Percentiles rank a stretch among this genome's conserved stretches.
Conservation (phyloP, 2,113 vertebrate species). For the Percina caprodes region DNA sequence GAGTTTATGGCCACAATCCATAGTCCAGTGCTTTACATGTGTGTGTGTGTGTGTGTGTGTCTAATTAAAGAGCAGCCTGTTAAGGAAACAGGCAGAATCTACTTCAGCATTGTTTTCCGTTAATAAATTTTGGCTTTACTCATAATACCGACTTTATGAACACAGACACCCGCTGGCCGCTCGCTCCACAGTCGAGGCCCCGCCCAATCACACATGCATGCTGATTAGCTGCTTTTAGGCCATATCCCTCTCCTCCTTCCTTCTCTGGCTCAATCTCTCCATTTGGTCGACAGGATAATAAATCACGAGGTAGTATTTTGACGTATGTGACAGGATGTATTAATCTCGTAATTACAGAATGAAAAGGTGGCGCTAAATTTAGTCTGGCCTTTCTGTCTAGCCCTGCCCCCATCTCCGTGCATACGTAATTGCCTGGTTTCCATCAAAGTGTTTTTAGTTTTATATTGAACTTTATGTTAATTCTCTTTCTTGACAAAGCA, state of each 20-base stretch:
- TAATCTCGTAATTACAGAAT: slow-evolving; percentile 83
- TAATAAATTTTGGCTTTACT: slow-evolving; percentile 68
- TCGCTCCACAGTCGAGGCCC: slow-evolving; percentile 16
- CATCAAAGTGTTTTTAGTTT: slow-evolving; percentile 1
- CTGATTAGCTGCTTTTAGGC: slow-evolving; percentile 70
- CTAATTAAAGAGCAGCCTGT: slow-evolving; percentile 67
- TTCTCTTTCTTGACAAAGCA: slow-evolving; percentile 9
- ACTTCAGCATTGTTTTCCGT: slow-evolving; percentile 60
- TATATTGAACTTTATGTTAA: slow-evolving; percentile 30
- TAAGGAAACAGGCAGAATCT: slow-evolving; percentile 56
- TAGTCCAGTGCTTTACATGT: slow-evolving; percentile 22
- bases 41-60: slow-evolving; percentile 4
- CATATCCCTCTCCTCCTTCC: slow-evolving; percentile 40
- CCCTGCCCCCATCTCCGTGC: slow-evolving; percentile 49
- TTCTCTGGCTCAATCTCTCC: slow-evolving; percentile 69
- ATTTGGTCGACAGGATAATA: slow-evolving; percentile 76
- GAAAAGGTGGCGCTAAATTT: slow-evolving; percentile 83
- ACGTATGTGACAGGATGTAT: slow-evolving; percentile 80
- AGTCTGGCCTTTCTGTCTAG: slow-evolving; percentile 76
- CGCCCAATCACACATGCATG: slow-evolving; percentile 54
- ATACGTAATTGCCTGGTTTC: slow-evolving; percentile 38
- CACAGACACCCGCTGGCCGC: slow-evolving; percentile 28
- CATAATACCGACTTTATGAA: slow-evolving; percentile 51
- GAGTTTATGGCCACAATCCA: slow-evolving; percentile 63
- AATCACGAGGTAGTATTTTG: slow-evolving; percentile 79